Evolutionary conservation across 2,888 invertebrate species (phyloP).

Genomic region (Myathropa florea): DNA sequence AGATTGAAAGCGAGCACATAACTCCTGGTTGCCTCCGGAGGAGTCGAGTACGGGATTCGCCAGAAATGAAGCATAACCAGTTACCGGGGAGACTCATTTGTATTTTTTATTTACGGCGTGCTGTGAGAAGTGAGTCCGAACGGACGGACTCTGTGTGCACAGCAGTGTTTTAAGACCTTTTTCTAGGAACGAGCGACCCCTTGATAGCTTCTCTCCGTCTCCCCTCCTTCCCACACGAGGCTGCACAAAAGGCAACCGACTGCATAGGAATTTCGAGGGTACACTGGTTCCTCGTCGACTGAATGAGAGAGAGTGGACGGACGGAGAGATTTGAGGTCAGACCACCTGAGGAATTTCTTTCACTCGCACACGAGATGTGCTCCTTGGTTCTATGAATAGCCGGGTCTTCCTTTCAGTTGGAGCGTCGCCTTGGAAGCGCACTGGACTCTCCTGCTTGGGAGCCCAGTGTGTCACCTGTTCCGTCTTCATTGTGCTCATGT

Average conservation of each 20-base stretch:
- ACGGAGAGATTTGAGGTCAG: conserved; percentile 30
- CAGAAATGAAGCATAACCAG: conserved; percentile 49
- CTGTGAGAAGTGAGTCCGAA: conserved; percentile 11
- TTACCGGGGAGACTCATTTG: conserved; percentile 38
- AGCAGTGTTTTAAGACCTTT: conserved; percentile 34
- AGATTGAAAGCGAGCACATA: conserved; percentile 27
- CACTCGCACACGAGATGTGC: conserved; percentile 3
- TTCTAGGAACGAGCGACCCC: conserved; percentile 59
- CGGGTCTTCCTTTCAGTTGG: background rate
- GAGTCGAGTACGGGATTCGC: background rate
- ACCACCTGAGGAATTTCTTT: conserved; percentile 50
- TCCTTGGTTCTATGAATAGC: background rate
- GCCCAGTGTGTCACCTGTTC: conserved; percentile 56
- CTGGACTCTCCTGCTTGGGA: conserved; percentile 7
- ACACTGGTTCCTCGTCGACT: background rate
- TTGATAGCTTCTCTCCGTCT: conserved; percentile 27
- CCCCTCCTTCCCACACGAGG: background rate
- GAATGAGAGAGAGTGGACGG: background rate
- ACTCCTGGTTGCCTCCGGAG: conserved; percentile 22
- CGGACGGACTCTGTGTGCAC: conserved; percentile 1
- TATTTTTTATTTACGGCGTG: conserved; percentile 43
- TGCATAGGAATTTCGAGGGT: conserved; percentile 41
- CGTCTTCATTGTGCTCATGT: conserved; percentile 22
- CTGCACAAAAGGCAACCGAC: conserved; percentile 32
- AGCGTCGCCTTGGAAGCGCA: background rate